These are phyloP conservation scores for Brenthis daphne DNA, from an alignment of 2,888 invertebrate genomes.

Conservation along the genomic window DNA sequence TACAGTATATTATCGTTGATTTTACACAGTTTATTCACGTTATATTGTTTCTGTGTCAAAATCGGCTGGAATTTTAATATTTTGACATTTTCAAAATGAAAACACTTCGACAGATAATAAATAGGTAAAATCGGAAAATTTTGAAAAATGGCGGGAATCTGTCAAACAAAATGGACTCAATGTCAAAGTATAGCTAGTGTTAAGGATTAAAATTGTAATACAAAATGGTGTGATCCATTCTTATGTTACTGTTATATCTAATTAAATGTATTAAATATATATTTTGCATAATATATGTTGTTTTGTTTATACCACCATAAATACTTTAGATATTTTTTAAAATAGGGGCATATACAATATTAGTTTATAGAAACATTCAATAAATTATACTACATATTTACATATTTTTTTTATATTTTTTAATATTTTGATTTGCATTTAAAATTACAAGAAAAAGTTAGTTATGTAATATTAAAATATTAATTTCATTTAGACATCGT, in stretches of 20 bases:
- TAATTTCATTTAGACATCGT: no score
- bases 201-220: conserved; percentile 21
- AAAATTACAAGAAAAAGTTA: no score
- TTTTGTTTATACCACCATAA: conserved; percentile 4
- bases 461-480: no score
- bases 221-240: conserved; percentile 12
- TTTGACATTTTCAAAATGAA: background rate
- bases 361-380: no score
- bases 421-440: no score
- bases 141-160: conserved; percentile 13
- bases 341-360: no score
- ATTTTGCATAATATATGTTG: conserved; percentile 41
- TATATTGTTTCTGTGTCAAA: conserved; percentile 24
- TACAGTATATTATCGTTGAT: conserved; percentile 41
- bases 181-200: background rate
- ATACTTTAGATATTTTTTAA: no score
- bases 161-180: conserved; percentile 9
- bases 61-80: conserved; percentile 20
- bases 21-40: conserved; percentile 43
- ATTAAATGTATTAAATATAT: conserved; percentile 41
- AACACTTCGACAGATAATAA: background rate
- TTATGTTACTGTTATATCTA: conserved; percentile 35
- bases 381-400: no score
- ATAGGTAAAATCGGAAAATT: background rate
- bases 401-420: no score